These are phyloP conservation scores for Cyanoderma ruficeps DNA, from an alignment of 2,113 vertebrate genomes.

Conservation along the genomic window DNA sequence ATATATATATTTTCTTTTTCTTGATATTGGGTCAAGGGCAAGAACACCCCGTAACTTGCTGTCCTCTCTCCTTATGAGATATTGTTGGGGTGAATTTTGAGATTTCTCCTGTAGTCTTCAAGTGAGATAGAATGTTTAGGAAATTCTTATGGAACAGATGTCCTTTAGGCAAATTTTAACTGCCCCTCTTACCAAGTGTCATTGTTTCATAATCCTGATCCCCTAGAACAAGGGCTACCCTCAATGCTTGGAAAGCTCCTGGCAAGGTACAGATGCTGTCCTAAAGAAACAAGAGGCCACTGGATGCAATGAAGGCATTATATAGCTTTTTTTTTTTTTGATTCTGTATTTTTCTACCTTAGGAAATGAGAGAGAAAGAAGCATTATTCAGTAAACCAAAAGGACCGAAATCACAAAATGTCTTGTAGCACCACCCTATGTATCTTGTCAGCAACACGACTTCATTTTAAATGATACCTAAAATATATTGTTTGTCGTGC, in stretches of 20 bases:
- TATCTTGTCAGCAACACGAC: slow-evolving; percentile 5
- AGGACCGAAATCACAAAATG: background rate
- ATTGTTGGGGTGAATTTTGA: background rate
- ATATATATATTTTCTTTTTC: background rate
- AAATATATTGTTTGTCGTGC: slow-evolving; percentile 44
- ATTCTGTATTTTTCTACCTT: background rate
- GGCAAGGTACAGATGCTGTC: background rate
- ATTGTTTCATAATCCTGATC: background rate
- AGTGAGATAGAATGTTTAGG: background rate
- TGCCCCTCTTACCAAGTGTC: background rate
- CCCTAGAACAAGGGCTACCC: background rate
- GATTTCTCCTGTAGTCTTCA: background rate
- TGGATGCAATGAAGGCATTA: background rate
- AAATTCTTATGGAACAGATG: background rate
- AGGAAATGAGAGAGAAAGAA: background rate
- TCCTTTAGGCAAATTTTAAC: background rate
- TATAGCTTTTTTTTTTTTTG: background rate
- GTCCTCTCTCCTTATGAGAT: background rate
- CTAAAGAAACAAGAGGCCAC: background rate
- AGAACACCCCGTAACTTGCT: background rate
- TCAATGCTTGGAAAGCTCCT: background rate
- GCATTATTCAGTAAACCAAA: background rate
- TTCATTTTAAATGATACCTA: slow-evolving; percentile 32
- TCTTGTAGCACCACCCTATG: background rate
- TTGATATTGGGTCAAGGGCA: background rate